Percentiles rank a stretch among this genome's conserved stretches.
These are phyloP conservation scores for Helostoma temminkii DNA, from an alignment of 2,797 vertebrate species.

Conservation along the genomic window DNA sequence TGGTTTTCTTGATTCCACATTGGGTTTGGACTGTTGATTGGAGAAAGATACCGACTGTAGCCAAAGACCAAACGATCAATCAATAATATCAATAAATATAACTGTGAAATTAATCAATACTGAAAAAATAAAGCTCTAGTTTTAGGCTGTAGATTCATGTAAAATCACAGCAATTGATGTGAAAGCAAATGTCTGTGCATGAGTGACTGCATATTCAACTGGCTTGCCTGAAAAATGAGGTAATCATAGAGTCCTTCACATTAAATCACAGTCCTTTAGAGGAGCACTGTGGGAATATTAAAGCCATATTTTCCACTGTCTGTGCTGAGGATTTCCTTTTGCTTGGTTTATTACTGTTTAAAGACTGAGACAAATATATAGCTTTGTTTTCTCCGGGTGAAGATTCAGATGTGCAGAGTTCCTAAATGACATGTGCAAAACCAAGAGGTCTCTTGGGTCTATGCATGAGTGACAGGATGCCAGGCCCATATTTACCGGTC, in stretches of 20 bases:
- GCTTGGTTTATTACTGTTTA: neutral
- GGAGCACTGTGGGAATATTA: neutral
- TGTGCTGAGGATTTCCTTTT: neutral
- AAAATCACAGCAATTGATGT: neutral
- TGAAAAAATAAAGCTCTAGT: neutral
- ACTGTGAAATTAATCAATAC: neutral
- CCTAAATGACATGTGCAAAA: conserved; percentile 6
- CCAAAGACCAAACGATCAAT: neutral
- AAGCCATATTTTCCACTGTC: neutral
- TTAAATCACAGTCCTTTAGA: neutral
- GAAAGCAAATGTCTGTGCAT: neutral
- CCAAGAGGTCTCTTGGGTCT: conserved; percentile 29
- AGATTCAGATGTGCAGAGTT: neutral
- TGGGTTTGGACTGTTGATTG: too few relatives aligned
- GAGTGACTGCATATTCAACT: neutral
- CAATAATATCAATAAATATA: neutral
- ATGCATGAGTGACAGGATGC: conserved; percentile 33
- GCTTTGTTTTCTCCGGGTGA: neutral
- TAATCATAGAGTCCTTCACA: neutral
- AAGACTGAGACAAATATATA: neutral
- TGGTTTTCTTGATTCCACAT: neutral
- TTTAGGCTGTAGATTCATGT: neutral
- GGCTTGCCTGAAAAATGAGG: neutral
- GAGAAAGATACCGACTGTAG: neutral
- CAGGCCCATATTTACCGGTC: conserved; percentile 49